Conservation (phyloP, 2,797 vertebrate genomes). For the Enteromius anoplus region DNA sequence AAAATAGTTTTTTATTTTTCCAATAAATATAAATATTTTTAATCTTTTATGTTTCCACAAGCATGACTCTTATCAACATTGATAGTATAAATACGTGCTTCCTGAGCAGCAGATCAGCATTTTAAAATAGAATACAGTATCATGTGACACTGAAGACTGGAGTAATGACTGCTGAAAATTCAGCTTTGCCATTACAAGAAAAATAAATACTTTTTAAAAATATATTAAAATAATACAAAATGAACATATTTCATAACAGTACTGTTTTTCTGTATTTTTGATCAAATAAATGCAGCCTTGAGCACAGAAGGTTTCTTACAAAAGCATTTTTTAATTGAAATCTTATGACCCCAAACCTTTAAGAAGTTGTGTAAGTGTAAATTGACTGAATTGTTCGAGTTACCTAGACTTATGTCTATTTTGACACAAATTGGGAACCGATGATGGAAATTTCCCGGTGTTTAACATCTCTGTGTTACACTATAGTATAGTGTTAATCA, state of each 20-base stretch:
- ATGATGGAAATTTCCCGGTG: background rate
- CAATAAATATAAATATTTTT: background rate
- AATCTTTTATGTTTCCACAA: background rate
- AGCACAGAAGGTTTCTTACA: background rate
- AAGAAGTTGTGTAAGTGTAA: background rate
- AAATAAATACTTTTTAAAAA: background rate
- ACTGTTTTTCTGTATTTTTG: background rate
- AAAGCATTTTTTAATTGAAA: background rate
- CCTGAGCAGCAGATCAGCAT: background rate
- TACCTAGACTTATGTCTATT: background rate
- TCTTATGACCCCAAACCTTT: background rate
- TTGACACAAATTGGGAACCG: background rate
- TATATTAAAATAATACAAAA: background rate
- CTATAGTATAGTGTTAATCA: background rate
- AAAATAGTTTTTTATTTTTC: background rate
- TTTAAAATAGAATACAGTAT: background rate
- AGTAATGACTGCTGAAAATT: background rate
- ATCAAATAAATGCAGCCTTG: constrained; percentile 7
- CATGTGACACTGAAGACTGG: background rate
- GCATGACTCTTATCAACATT: background rate
- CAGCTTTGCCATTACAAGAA: background rate
- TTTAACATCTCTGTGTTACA: background rate
- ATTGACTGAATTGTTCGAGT: constrained; percentile 3
- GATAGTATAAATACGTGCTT: background rate
- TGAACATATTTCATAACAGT: background rate